A percentile compares a stretch with the other conserved stretches of the same genome.
Conservation (phyloP, 1,140 invertebrate species). For the Pachypeltis micranthus region DNA sequence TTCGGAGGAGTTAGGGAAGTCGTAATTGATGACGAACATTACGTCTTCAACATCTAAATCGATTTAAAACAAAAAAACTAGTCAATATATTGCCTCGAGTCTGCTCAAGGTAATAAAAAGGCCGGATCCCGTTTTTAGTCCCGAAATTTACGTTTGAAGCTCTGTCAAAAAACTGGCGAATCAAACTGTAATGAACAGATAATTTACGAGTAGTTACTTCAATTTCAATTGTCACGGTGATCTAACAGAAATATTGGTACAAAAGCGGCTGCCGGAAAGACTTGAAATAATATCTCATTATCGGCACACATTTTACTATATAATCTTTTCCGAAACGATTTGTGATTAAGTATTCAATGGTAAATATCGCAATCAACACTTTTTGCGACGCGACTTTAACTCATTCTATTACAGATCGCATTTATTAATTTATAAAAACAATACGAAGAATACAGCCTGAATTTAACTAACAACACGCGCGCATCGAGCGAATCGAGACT, state of each 20-base stretch:
- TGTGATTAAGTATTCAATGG: too few species aligned
- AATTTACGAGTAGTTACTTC: not conserved
- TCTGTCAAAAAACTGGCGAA: not conserved
- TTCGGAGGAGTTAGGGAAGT: constrained; percentile 95
- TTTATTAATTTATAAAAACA: too few species aligned
- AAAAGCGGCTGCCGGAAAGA: too few species aligned
- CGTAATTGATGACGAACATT: constrained; percentile 98
- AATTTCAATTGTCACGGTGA: not conserved
- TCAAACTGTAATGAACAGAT: not conserved
- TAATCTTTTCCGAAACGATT: too few species aligned
- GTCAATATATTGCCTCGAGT: not conserved
- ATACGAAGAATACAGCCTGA: too few species aligned
- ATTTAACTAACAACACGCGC: too few species aligned
- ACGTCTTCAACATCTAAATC: constrained; percentile 95
- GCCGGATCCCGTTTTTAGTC: not conserved
- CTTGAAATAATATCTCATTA: too few species aligned
- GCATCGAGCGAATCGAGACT: not conserved
- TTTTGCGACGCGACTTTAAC: too few species aligned
- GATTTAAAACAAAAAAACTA: not conserved
- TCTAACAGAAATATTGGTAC: too few species aligned
- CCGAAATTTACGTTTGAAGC: not conserved
- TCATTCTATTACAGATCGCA: too few species aligned
- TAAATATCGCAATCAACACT: too few species aligned
- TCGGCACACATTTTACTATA: too few species aligned
- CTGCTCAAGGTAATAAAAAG: not conserved